phyloP scores from a whole-genome alignment of 2,113 vertebrate species.

The Tauraco erythrolophus region DNA sequence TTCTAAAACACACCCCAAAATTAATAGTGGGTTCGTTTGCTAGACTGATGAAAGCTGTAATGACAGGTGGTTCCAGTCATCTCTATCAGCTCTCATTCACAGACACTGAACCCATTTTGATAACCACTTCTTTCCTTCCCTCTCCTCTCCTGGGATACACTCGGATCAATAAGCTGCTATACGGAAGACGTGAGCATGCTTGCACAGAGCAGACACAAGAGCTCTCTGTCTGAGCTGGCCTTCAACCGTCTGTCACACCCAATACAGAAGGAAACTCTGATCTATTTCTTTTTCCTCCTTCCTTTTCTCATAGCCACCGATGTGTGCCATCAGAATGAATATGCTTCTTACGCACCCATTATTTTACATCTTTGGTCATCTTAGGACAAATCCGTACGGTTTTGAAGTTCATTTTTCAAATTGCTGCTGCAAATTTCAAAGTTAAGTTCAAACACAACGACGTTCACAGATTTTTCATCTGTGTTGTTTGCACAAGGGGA shows the following conservation, averaged over 20 bases:
- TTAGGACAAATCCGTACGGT: background rate
- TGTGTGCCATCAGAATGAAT: background rate
- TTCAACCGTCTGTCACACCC: background rate
- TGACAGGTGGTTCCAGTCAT: background rate
- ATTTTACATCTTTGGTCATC: background rate
- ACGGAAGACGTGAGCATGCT: accelerated
- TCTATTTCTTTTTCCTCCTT: background rate
- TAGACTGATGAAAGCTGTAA: background rate
- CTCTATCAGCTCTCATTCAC: background rate
- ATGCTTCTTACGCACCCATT: background rate
- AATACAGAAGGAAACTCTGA: background rate
- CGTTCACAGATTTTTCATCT: background rate
- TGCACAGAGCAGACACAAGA: background rate
- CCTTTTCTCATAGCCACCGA: background rate
- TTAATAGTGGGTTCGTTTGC: background rate
- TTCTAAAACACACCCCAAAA: background rate
- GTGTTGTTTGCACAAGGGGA: background rate
- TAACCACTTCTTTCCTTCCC: background rate
- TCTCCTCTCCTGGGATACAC: background rate
- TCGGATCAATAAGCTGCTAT: background rate
- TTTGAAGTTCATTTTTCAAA: background rate
- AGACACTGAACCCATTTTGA: background rate
- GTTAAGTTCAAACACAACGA: background rate
- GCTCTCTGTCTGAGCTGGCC: background rate
- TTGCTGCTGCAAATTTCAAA: background rate